Percentiles rank a stretch among this genome's conserved stretches.
Evolutionary conservation across 2,797 vertebrate genomes (phyloP).

Genomic region (Gymnothorax javanicus): DNA sequence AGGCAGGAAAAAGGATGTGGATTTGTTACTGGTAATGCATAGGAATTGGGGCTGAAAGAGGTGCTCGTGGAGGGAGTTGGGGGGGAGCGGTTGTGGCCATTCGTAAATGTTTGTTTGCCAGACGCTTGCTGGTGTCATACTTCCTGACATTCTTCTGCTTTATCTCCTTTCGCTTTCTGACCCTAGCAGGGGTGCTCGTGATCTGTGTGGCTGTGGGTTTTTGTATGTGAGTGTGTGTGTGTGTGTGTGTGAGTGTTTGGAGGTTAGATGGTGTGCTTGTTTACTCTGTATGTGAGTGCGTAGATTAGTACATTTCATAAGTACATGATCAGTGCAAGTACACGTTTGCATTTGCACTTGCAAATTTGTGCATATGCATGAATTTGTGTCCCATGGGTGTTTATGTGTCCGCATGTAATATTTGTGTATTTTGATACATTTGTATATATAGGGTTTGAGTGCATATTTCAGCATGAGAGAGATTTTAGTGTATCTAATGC

Average conservation of each 20-base stretch:
- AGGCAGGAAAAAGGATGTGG: constrained; percentile 50
- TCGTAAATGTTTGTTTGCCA: constrained; percentile 64
- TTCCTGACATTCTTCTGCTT: constrained; percentile 78
- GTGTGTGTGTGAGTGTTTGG: background rate
- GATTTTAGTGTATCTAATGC: no score
- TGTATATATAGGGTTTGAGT: constrained; percentile 8
- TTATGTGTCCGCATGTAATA: constrained; percentile 24
- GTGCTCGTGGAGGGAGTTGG: background rate
- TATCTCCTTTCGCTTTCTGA: constrained; percentile 70
- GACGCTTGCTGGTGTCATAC: constrained; percentile 69
- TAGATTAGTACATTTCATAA: background rate
- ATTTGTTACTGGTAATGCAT: constrained; percentile 63
- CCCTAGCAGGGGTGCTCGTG: constrained; percentile 35
- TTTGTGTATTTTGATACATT: background rate
- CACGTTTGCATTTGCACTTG: background rate
- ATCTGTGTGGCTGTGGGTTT: background rate
- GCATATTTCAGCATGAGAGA: no score
- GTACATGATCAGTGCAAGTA: background rate
- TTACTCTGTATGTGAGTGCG: background rate
- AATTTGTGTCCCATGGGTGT: background rate
- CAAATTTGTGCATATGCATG: background rate
- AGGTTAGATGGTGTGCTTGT: no score
- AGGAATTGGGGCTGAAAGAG: constrained; percentile 52
- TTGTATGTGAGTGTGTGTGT: background rate
- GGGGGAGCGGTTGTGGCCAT: background rate